These are phyloP conservation scores for Setophaga coronata DNA, from an alignment of 2,113 vertebrate species.

Conservation along the genomic window DNA sequence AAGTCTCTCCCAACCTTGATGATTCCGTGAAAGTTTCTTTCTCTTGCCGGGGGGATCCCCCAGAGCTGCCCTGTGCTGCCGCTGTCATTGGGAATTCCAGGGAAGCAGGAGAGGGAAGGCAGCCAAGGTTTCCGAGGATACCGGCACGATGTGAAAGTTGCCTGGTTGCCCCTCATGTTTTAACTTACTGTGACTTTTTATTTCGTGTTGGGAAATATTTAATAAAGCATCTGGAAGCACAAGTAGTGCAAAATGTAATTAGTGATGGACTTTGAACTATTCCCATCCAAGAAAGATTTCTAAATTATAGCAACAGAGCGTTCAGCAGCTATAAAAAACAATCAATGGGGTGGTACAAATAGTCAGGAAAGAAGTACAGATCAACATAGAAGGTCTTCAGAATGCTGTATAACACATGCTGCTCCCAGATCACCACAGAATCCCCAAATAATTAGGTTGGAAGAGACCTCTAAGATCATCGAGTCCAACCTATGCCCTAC, in stretches of 20 bases:
- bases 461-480: no score
- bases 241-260: not conserved
- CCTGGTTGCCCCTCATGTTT: accelerated
- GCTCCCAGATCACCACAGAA: not conserved
- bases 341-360: not conserved
- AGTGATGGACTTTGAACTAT: not conserved
- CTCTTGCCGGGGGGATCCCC: accelerated
- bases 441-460: no score
- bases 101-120: not conserved
- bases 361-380: not conserved
- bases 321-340: not conserved
- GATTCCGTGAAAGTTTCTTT: accelerated
- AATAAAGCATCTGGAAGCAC: not conserved
- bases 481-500: no score
- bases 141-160: not conserved
- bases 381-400: not conserved
- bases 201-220: not conserved
- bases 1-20: not conserved
- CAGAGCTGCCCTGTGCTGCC: no score
- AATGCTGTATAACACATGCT: accelerated
- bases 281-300: not conserved
- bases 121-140: not conserved
- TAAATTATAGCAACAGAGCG: not conserved
- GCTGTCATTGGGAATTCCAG: accelerated
- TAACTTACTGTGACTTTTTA: not conserved